Conservation (phyloP, 2,797 vertebrate genomes). For the Denticeps clupeoides region DNA sequence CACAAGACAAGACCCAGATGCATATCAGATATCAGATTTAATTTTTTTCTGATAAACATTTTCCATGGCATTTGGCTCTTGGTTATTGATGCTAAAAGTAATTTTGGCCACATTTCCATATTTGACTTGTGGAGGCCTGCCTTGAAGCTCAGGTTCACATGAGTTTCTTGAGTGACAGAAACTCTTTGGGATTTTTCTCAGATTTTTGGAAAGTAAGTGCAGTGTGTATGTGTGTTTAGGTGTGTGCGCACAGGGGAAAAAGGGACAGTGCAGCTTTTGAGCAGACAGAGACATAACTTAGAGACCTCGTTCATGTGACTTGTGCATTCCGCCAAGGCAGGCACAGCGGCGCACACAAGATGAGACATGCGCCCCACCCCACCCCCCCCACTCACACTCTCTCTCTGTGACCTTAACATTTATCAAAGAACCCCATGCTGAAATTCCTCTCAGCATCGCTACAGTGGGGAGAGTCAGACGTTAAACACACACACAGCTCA, state of each 20-base stretch:
- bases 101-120: conserved; percentile 1
- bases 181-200: conserved; percentile 31
- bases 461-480: conserved; percentile 62
- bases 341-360: conserved; percentile 77
- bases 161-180: background rate
- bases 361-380: conserved; percentile 52
- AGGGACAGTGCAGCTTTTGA: conserved; percentile 59
- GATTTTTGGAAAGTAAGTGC: conserved; percentile 24
- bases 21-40: conserved; percentile 1
- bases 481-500: conserved; percentile 56
- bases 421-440: conserved; percentile 75
- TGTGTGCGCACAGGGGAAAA: conserved; percentile 24
- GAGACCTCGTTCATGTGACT: conserved; percentile 66
- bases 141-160: background rate
- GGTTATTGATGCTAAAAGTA: background rate
- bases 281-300: conserved; percentile 37
- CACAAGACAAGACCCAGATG: background rate
- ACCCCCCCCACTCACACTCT: conserved; percentile 32
- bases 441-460: conserved; percentile 80
- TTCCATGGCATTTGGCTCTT: background rate
- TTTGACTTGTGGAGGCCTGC: conserved; percentile 1
- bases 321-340: conserved; percentile 57
- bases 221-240: conserved; percentile 1
- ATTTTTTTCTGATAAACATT: conserved; percentile 5
- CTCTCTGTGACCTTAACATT: conserved; percentile 80